Percentiles rank a stretch among this genome's conserved stretches.
Evolutionary conservation across 2,888 invertebrate genomes (phyloP).

Genomic region (Siphlonurus alternatus): DNA sequence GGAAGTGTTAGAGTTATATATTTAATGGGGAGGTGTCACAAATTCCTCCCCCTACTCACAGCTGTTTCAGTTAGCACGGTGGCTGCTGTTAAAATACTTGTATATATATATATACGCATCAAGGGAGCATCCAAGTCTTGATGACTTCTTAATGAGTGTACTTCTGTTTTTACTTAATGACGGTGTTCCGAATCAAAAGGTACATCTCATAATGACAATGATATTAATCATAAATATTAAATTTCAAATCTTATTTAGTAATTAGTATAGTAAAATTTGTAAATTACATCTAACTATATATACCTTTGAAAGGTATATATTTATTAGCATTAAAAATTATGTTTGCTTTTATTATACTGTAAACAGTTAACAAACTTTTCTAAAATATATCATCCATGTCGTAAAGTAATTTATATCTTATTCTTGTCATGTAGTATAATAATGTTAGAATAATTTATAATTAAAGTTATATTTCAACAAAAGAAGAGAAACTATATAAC

Average conservation of each 20-base stretch:
- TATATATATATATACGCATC: neutral
- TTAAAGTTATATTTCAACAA: neutral
- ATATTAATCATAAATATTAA: no score
- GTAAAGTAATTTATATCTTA: neutral
- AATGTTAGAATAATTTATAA: neutral
- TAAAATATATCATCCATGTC: neutral
- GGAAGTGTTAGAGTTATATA: neutral
- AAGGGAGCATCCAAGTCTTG: neutral
- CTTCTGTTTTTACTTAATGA: neutral
- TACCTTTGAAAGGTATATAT: no score
- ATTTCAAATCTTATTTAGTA: no score
- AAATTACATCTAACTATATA: no score
- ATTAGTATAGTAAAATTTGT: no score
- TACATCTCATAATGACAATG: no score
- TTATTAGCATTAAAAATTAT: no score
- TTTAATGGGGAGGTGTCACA: neutral
- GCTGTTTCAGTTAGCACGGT: neutral
- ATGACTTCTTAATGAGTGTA: constrained; percentile 2
- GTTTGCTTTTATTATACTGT: no score
- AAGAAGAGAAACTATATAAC: neutral
- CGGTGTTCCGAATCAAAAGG: no score
- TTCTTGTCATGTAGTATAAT: neutral
- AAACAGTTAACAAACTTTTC: no score
- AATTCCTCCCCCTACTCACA: neutral
- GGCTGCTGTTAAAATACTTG: no score